A percentile compares a stretch with the other conserved stretches of the same genome.
phyloP scores from a whole-genome alignment of 2,113 vertebrate genomes.

The Pseudois nayaur region DNA sequence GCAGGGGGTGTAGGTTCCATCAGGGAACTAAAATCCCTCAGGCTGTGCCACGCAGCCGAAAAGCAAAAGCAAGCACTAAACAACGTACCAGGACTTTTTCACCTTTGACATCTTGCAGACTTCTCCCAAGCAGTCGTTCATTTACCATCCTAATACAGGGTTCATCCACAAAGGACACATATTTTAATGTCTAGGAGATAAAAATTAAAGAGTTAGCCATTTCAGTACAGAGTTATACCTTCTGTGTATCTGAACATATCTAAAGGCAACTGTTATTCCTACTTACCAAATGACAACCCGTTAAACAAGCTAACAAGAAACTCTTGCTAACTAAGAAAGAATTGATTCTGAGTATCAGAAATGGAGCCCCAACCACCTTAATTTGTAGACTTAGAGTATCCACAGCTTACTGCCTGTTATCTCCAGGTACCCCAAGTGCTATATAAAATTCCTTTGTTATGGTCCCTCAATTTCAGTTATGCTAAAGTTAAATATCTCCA shows the following conservation, averaged over 20 bases:
- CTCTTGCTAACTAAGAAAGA: background rate
- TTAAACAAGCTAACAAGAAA: background rate
- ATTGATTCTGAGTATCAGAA: background rate
- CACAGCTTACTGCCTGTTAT: background rate
- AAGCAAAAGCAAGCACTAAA: background rate
- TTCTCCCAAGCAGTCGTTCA: conserved; percentile 74
- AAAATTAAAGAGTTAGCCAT: background rate
- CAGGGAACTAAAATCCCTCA: background rate
- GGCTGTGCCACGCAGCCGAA: rapidly evolving
- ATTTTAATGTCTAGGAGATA: conserved; percentile 72
- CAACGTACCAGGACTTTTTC: conserved; percentile 70
- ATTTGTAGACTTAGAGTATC: background rate
- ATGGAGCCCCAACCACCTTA: background rate
- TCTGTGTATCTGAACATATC: background rate
- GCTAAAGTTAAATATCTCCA: background rate
- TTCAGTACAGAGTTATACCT: background rate
- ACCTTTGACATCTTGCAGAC: conserved; percentile 80
- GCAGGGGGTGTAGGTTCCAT: background rate
- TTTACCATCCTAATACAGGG: conserved; percentile 80
- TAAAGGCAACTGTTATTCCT: background rate
- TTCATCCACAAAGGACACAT: conserved; percentile 87
- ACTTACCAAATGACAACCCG: background rate
- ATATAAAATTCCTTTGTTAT: background rate
- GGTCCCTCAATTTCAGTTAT: background rate
- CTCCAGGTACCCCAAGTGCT: background rate